Percentiles rank a stretch among this genome's conserved stretches.
phyloP scores from a whole-genome alignment of 2,113 vertebrate species.

The Coturnix japonica region DNA sequence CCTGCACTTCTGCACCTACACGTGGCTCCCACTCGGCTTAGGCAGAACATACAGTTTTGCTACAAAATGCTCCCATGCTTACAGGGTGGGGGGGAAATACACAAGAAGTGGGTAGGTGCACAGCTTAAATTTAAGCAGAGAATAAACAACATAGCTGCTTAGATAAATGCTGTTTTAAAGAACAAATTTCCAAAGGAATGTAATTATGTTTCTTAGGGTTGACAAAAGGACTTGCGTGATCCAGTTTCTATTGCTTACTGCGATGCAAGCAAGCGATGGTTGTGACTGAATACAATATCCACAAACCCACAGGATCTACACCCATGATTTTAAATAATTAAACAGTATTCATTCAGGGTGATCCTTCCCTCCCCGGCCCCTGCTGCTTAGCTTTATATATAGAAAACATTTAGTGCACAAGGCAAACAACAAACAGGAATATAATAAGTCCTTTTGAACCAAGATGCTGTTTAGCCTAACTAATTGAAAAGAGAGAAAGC shows the following conservation, averaged over 20 bases:
- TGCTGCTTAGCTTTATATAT: background rate
- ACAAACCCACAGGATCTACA: background rate
- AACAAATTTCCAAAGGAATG: background rate
- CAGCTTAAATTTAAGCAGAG: background rate
- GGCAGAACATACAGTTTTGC: background rate
- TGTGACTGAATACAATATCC: background rate
- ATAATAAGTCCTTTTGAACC: constrained; percentile 45
- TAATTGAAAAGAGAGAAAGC: constrained; percentile 41
- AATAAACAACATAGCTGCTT: background rate
- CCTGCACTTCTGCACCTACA: background rate
- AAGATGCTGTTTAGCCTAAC: constrained; percentile 39
- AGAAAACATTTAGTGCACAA: constrained; percentile 25
- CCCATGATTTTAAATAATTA: constrained; percentile 14
- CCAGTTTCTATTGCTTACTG: background rate
- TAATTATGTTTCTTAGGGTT: background rate
- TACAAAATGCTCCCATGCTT: background rate
- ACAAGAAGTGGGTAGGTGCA: background rate
- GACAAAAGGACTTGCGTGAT: background rate
- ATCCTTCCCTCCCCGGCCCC: background rate
- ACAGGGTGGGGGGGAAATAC: background rate
- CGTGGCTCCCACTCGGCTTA: accelerated
- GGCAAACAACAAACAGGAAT: background rate
- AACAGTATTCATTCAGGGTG: background rate
- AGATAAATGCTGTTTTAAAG: background rate
- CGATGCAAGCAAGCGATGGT: background rate